Evolutionary conservation across 2,797 vertebrate species (phyloP).

Genomic region (Enteromius thamalakanensis): DNA sequence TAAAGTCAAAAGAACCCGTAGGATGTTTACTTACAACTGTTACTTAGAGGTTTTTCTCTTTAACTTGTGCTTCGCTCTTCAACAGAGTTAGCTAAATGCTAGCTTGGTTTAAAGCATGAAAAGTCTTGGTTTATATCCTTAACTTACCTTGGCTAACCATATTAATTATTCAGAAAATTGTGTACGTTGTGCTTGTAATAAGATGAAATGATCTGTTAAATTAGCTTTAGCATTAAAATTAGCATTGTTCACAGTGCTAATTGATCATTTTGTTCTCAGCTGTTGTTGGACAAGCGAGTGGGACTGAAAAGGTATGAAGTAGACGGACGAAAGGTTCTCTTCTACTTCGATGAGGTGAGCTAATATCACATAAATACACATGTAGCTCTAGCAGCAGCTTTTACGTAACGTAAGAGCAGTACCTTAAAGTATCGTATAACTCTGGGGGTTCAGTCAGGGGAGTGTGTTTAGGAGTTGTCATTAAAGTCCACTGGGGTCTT

Average conservation of each 20-base stretch:
- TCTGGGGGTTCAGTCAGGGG: slow-evolving; percentile 24
- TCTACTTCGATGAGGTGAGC: slow-evolving; percentile 94
- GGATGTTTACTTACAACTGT: background rate
- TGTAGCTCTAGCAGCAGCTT: background rate
- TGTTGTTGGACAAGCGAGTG: slow-evolving; percentile 87
- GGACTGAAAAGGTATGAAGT: slow-evolving; percentile 91
- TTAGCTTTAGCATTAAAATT: background rate
- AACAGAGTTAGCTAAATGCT: background rate
- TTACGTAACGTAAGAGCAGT: background rate
- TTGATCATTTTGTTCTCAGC: slow-evolving; percentile 67
- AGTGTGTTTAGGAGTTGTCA: background rate
- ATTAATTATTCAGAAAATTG: background rate
- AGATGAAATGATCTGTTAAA: background rate
- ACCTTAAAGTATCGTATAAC: background rate
- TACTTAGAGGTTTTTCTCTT: background rate
- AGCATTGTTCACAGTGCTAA: background rate
- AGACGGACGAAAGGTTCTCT: slow-evolving; percentile 86
- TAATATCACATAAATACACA: background rate
- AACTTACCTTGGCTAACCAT: background rate
- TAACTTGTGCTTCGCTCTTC: background rate
- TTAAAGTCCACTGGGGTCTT: background rate
- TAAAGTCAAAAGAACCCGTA: background rate
- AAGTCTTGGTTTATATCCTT: background rate
- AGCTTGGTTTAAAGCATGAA: background rate
- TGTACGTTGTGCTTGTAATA: slow-evolving; percentile 47